These are phyloP conservation scores for Paratrypauchen microcephalus DNA, from an alignment of 2,797 vertebrate genomes.

Conservation along the genomic window DNA sequence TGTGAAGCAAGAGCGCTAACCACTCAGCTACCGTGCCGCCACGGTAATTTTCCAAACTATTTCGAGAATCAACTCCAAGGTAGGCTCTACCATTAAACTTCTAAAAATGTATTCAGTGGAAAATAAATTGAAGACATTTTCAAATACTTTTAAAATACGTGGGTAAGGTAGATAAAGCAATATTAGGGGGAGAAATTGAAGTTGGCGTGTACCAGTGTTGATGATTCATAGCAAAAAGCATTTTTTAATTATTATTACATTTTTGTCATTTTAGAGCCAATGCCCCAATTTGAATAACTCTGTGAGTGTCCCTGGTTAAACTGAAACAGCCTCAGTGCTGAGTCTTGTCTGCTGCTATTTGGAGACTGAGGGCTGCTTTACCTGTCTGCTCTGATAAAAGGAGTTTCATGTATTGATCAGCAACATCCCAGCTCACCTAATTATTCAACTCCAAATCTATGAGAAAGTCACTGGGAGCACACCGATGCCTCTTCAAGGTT, in stretches of 20 bases:
- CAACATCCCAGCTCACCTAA: constrained; percentile 56
- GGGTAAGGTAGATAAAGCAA: neutral
- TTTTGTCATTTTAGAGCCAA: constrained; percentile 7
- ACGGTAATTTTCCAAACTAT: no score
- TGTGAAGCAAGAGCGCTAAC: no score
- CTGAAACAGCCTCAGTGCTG: constrained; percentile 23
- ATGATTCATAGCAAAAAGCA: neutral
- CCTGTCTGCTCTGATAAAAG: constrained; percentile 49
- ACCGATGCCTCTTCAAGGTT: constrained; percentile 54
- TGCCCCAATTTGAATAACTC: constrained; percentile 32
- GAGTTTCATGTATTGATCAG: constrained; percentile 55
- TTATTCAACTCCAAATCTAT: constrained; percentile 58
- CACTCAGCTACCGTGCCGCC: no score
- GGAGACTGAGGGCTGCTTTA: constrained; percentile 38
- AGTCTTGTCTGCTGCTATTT: constrained; percentile 36
- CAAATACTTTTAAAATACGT: neutral
- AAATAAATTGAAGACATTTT: neutral
- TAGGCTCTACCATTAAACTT: neutral
- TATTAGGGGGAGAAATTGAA: neutral
- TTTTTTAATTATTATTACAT: neutral
- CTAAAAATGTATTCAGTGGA: neutral
- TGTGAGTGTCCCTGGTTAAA: constrained; percentile 29
- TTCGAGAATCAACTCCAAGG: neutral
- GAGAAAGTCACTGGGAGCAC: constrained; percentile 40
- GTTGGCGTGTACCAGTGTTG: neutral